These are phyloP conservation scores for Bathynomus jamesi DNA, from an alignment of 1,140 invertebrate genomes.

Conservation along the genomic window DNA sequence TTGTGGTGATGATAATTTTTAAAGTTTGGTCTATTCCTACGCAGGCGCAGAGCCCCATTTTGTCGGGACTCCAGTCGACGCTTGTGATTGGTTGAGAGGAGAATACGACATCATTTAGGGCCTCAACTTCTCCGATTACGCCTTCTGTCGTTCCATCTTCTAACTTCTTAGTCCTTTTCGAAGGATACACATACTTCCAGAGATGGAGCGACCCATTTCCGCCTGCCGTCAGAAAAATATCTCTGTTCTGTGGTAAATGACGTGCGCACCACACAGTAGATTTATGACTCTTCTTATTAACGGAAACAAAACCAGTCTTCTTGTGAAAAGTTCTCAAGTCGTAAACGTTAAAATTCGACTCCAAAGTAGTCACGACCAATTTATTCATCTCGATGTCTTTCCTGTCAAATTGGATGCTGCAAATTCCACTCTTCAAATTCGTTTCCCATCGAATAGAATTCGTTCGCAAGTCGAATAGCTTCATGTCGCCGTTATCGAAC, in stretches of 20 bases:
- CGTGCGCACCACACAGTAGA: constrained; percentile 79
- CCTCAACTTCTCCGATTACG: constrained; percentile 61
- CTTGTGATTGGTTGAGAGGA: constrained; percentile 81
- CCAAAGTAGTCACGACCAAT: constrained; percentile 81
- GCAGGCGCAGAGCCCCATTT: constrained; percentile 75
- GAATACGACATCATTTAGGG: constrained; percentile 69
- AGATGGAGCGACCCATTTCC: constrained; percentile 76
- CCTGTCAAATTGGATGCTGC: constrained; percentile 82
- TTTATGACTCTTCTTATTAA: constrained; percentile 67
- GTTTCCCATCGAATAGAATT: constrained; percentile 82
- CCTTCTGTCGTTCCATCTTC: constrained; percentile 61
- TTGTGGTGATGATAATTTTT: constrained; percentile 80
- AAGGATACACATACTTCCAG: constrained; percentile 91
- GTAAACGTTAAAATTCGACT: constrained; percentile 83
- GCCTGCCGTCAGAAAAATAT: constrained; percentile 84
- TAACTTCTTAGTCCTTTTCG: constrained; percentile 59
- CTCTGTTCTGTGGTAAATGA: constrained; percentile 88
- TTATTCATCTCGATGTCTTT: constrained; percentile 95
- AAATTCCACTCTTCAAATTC: constrained; percentile 89
- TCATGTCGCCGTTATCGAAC: constrained; percentile 94
- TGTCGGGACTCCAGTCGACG: constrained; percentile 87
- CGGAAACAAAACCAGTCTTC: constrained; percentile 72
- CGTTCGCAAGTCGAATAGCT: constrained; percentile 83
- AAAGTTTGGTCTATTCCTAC: constrained; percentile 87
- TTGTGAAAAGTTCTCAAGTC: constrained; percentile 81